A percentile compares a stretch with the other conserved stretches of the same genome.
phyloP scores from a whole-genome alignment of 2,888 invertebrate species.

The Trissonchulus latispiculum region DNA sequence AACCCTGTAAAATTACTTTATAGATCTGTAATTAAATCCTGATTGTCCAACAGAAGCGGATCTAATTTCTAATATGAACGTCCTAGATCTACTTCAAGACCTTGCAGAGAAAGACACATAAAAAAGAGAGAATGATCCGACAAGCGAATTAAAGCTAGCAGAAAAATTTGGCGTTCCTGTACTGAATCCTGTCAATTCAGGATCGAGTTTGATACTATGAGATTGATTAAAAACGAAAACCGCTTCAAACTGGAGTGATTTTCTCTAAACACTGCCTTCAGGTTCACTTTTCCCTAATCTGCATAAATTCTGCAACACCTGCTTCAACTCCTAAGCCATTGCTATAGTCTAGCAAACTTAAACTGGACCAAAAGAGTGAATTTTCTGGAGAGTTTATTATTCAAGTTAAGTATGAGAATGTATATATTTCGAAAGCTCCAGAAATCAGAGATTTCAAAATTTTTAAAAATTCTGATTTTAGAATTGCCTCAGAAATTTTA shows the following conservation, averaged over 20 bases:
- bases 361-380: no score
- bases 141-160: no score
- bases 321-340: not conserved
- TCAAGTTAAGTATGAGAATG: no score
- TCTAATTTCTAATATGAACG: conserved; percentile 14
- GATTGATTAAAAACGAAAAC: not conserved
- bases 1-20: no score
- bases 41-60: no score
- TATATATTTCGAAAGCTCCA: no score
- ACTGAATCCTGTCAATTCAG: conserved; percentile 5
- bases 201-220: not conserved
- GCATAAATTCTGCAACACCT: not conserved
- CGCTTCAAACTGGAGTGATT: not conserved
- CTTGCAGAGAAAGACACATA: not conserved
- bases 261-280: conserved; percentile 12
- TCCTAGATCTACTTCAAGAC: not conserved
- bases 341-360: no score
- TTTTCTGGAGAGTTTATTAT: no score
- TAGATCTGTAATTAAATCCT: no score
- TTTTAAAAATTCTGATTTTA: no score
- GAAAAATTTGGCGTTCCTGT: not conserved
- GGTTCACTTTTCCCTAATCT: not conserved
- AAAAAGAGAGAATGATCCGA: not conserved
- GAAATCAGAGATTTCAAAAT: no score
- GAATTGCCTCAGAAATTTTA: no score